Conservation (phyloP, 2,113 vertebrate species). For the Caloenas nicobarica region DNA sequence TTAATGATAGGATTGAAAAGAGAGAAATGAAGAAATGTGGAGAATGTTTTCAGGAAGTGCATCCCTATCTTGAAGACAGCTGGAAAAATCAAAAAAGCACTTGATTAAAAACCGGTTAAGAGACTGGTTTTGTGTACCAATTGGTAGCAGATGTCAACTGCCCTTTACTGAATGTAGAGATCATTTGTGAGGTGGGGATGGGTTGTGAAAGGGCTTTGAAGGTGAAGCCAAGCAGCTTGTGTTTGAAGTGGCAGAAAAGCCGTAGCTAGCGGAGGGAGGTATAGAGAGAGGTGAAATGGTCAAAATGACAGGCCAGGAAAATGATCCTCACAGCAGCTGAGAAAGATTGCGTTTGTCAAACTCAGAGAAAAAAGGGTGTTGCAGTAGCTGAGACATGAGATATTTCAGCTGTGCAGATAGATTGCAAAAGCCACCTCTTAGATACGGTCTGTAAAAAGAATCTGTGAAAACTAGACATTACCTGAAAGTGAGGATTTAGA, state of each 20-base stretch:
- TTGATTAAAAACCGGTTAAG: background rate
- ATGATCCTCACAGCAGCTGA: background rate
- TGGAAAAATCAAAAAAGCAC: background rate
- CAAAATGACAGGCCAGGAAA: conserved; percentile 27
- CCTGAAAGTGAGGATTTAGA: background rate
- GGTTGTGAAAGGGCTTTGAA: conserved; percentile 4
- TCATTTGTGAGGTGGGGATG: conserved; percentile 11
- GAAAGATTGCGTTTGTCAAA: conserved; percentile 53
- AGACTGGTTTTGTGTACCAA: background rate
- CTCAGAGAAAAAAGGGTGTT: background rate
- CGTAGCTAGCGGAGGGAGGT: background rate
- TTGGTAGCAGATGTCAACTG: background rate
- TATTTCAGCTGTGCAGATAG: conserved; percentile 15
- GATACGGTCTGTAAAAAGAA: background rate
- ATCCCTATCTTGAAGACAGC: background rate
- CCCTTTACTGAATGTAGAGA: background rate
- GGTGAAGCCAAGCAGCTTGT: conserved; percentile 13
- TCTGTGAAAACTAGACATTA: background rate
- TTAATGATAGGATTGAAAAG: background rate
- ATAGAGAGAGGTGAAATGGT: conserved; percentile 21
- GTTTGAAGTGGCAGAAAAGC: conserved; percentile 37
- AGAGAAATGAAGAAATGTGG: background rate
- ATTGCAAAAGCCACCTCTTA: background rate
- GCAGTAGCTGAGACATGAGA: background rate
- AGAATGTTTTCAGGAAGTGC: background rate